A percentile compares a stretch with the other conserved stretches of the same genome.
Evolutionary conservation across 2,113 vertebrate species (phyloP).

Genomic region (Edolisoma coerulescens): DNA sequence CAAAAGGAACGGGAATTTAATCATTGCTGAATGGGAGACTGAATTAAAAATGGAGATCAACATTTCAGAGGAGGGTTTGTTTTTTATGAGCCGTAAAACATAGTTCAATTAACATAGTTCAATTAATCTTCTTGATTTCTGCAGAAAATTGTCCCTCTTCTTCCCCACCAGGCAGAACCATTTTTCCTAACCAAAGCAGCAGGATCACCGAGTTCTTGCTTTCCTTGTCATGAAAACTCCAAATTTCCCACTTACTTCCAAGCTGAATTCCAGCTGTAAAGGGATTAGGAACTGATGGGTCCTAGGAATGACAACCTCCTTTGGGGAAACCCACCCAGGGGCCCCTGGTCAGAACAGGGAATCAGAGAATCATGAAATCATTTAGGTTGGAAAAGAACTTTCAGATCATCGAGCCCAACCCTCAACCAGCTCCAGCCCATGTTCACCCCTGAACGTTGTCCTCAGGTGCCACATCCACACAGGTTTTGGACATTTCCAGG

Average conservation of each 20-base stretch:
- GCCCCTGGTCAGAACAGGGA: not conserved
- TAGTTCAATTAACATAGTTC: not conserved
- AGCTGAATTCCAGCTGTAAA: not conserved
- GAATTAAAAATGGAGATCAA: not conserved
- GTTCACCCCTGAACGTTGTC: not conserved
- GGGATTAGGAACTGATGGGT: not conserved
- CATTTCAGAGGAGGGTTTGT: not conserved
- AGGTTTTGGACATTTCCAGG: not conserved
- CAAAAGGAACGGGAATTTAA: not conserved
- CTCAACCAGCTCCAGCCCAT: not conserved
- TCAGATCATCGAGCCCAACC: not conserved
- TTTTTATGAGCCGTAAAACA: not conserved
- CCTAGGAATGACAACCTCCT: fast-evolving
- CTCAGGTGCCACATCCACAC: not conserved
- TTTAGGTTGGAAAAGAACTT: not conserved
- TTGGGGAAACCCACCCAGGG: not conserved
- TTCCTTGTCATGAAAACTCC: not conserved
- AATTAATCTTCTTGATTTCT: not conserved
- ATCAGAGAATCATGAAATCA: not conserved
- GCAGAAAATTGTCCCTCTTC: not conserved
- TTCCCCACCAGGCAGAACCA: not conserved
- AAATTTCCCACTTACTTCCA: not conserved
- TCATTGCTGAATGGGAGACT: not conserved
- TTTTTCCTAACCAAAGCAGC: not conserved
- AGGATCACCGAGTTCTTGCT: not conserved